phyloP scores from a whole-genome alignment of 92 coral and sea anemone genomes.

The Micromussa lordhowensis region DNA sequence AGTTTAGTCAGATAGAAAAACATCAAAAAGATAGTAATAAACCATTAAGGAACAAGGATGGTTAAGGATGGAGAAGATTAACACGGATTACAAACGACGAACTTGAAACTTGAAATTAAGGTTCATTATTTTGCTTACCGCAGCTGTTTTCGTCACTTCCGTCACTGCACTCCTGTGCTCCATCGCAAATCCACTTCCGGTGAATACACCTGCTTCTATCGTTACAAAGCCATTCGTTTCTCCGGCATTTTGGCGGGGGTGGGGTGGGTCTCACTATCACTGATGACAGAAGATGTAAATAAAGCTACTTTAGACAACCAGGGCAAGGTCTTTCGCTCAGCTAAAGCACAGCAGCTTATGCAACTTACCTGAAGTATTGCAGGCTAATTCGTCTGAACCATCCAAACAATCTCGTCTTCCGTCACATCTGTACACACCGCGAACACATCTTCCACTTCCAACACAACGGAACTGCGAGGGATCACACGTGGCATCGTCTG shows the following conservation, averaged over 20 bases:
- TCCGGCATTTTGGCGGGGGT: constrained; percentile 47
- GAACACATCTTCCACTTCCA: constrained; percentile 66
- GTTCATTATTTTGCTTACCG: constrained; percentile 59
- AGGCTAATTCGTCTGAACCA: constrained; percentile 55
- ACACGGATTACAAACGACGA: too few species aligned
- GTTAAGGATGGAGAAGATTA: too few species aligned
- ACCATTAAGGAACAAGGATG: too few species aligned
- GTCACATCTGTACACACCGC: constrained; percentile 68
- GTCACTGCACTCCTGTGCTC: constrained; percentile 79
- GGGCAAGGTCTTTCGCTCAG: neutral
- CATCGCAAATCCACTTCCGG: constrained; percentile 89
- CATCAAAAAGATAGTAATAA: too few species aligned
- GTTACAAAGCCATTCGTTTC: constrained; percentile 58
- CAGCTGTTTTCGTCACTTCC: constrained; percentile 85
- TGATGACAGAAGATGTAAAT: neutral
- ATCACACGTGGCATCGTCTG: constrained; percentile 50
- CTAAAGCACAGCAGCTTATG: neutral
- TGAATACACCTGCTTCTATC: constrained; percentile 69
- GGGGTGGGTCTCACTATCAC: constrained; percentile 22
- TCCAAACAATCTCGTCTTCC: constrained; percentile 58
- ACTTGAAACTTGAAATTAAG: too few species aligned
- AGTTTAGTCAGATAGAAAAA: too few species aligned
- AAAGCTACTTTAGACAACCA: neutral
- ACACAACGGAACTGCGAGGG: constrained; percentile 46
- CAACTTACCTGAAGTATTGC: constrained; percentile 28